A percentile compares a stretch with the other conserved stretches of the same genome.
These are phyloP conservation scores for Macrocentrus cingulum DNA, from an alignment of 1,140 invertebrate genomes.

Conservation along the genomic window DNA sequence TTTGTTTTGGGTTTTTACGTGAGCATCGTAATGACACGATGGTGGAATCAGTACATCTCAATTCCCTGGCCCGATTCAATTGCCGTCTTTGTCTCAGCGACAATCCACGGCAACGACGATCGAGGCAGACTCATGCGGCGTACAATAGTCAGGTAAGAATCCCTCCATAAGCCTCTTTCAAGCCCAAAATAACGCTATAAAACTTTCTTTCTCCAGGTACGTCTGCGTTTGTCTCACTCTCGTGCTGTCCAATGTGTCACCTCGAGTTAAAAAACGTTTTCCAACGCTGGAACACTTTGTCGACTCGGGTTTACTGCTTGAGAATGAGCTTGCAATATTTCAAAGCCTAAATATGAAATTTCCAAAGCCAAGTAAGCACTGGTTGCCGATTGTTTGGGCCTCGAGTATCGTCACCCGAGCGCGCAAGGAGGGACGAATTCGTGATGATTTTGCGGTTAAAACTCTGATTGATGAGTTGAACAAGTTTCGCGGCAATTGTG, in stretches of 20 bases:
- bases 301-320: constrained; percentile 83
- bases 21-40: constrained; percentile 86
- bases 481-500: constrained; percentile 82
- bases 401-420: constrained; percentile 83
- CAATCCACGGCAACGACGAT: constrained; percentile 78
- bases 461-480: constrained; percentile 88
- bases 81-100: constrained; percentile 81
- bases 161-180: too few relatives aligned
- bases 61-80: constrained; percentile 82
- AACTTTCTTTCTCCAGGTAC: constrained; percentile 54
- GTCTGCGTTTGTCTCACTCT: constrained; percentile 81
- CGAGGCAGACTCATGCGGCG: constrained; percentile 84
- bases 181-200: too few relatives aligned
- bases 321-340: constrained; percentile 82
- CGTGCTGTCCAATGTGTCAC: constrained; percentile 81
- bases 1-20: constrained; percentile 93
- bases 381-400: constrained; percentile 94
- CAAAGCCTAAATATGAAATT: constrained; percentile 79
- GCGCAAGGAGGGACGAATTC: constrained; percentile 86
- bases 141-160: constrained; percentile 80
- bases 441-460: constrained; percentile 91
- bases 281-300: constrained; percentile 85
- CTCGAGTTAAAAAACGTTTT: constrained; percentile 88
- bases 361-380: constrained; percentile 87
- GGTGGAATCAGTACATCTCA: constrained; percentile 86